Conservation (phyloP, 2,113 vertebrate species). For the Kryptolebias marmoratus region DNA sequence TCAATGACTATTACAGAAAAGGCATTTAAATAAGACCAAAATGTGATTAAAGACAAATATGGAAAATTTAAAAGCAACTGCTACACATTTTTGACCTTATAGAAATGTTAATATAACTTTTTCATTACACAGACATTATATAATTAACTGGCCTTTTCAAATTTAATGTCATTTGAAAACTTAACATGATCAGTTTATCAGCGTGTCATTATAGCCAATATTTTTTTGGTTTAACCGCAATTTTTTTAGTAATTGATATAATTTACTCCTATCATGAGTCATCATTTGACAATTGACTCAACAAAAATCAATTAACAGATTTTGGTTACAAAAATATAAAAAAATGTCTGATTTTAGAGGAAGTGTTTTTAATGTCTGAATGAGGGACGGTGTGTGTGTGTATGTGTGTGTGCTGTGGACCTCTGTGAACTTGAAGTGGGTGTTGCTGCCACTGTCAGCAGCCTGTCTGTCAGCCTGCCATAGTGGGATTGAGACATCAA, state of each 20-base stretch:
- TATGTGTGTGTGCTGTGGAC: not conserved
- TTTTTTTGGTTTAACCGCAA: no score
- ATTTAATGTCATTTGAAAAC: not conserved
- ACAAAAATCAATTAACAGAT: not conserved
- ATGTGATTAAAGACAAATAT: no score
- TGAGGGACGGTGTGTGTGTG: not conserved
- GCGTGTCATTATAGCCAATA: not conserved
- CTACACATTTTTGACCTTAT: no score
- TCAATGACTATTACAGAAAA: no score
- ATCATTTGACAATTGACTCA: not conserved
- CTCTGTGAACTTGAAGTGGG: constrained; percentile 8
- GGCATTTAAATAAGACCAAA: no score
- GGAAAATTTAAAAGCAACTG: no score
- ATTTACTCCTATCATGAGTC: not conserved
- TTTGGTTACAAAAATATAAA: not conserved
- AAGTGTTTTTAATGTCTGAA: not conserved
- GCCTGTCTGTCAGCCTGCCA: constrained; percentile 78
- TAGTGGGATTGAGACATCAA: constrained; percentile 82
- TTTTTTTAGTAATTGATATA: not conserved
- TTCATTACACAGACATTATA: no score
- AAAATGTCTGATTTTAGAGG: not conserved
- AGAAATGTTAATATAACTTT: no score
- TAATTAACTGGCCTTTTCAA: not conserved
- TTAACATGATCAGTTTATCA: not conserved
- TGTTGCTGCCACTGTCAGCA: constrained; percentile 48